phyloP scores from a whole-genome alignment of 2,797 vertebrate species.

The Acrossocheilus fasciatus region DNA sequence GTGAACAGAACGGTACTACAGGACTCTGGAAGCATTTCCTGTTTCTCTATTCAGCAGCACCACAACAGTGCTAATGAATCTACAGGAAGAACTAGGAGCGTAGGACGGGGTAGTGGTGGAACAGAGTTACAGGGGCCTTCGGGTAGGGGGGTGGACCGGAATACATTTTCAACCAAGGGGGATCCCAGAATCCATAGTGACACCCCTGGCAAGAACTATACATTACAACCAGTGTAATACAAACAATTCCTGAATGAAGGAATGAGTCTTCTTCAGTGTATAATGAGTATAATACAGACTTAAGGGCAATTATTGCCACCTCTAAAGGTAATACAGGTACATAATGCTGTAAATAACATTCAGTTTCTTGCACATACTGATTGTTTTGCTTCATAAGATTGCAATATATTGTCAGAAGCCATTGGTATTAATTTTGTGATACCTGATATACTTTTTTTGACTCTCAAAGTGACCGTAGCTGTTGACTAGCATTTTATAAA shows the following conservation, averaged over 20 bases:
- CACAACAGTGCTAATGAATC: neutral
- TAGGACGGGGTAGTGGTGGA: too few species aligned
- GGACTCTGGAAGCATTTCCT: neutral
- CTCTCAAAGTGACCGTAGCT: neutral
- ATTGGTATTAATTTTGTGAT: neutral
- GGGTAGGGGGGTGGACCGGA: too few species aligned
- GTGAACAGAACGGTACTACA: neutral
- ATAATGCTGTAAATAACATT: neutral
- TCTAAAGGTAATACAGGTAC: neutral
- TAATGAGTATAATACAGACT: neutral
- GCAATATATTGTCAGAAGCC: neutral
- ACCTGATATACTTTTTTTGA: neutral
- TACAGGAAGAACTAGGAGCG: neutral
- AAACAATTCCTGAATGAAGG: neutral
- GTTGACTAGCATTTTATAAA: neutral
- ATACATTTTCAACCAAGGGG: neutral
- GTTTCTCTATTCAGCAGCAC: neutral
- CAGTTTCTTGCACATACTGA: neutral
- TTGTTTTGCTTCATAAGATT: neutral
- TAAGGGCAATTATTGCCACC: neutral
- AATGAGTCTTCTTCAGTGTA: neutral
- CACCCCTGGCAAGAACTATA: neutral
- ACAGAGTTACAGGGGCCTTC: neutral
- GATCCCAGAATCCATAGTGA: neutral
- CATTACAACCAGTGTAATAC: neutral